Percentiles rank a stretch among this genome's conserved stretches.
These are phyloP conservation scores for Meloidogyne floridensis DNA, from an alignment of 1,140 invertebrate species.

Conservation along the genomic window DNA sequence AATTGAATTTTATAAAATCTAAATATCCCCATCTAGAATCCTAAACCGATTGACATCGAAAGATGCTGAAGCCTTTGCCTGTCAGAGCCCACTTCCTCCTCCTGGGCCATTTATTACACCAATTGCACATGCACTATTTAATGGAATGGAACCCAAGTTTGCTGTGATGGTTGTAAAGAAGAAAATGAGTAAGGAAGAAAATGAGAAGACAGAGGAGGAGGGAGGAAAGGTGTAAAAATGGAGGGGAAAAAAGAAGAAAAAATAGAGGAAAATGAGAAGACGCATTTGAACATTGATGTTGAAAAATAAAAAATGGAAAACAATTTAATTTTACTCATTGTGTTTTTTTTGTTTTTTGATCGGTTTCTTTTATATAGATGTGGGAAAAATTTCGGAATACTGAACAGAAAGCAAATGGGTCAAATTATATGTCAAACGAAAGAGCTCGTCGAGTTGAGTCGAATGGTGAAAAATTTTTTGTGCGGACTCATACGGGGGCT, in stretches of 20 bases:
- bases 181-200: conserved; percentile 19
- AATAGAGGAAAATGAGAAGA: background rate
- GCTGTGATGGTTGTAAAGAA: conserved; percentile 49
- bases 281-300: too few relatives aligned
- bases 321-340: too few relatives aligned
- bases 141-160: conserved; percentile 65
- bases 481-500: too few relatives aligned
- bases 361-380: too few relatives aligned
- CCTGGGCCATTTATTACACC: conserved; percentile 65
- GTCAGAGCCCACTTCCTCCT: conserved; percentile 56
- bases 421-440: too few relatives aligned
- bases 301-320: too few relatives aligned
- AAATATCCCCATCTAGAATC: conserved; percentile 42
- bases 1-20: background rate
- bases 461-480: too few relatives aligned
- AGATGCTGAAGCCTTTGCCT: conserved; percentile 59
- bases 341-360: too few relatives aligned
- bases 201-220: background rate
- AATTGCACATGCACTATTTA: conserved; percentile 44
- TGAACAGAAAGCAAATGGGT: too few relatives aligned
- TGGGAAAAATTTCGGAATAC: too few relatives aligned
- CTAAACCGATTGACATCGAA: conserved; percentile 60
- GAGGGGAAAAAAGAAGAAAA: background rate
- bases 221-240: background rate
- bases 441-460: too few relatives aligned